Conservation (phyloP, 2,888 invertebrate species). For the Drosophila atripex region DNA sequence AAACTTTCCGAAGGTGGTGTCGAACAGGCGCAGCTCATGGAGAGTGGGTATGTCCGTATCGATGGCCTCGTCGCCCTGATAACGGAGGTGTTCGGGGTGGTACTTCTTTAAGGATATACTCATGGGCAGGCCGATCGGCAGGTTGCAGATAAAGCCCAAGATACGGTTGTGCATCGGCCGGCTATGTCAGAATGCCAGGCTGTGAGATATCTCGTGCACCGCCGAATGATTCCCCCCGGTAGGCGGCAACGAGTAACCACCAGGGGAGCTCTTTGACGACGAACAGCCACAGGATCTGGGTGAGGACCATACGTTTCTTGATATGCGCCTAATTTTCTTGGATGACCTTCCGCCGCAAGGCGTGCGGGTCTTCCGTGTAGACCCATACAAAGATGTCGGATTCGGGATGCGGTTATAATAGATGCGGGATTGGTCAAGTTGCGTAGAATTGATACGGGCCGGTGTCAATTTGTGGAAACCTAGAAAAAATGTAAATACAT, state of each 20-base stretch:
- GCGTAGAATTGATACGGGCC: slow-evolving; percentile 3
- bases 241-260: slow-evolving; percentile 91
- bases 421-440: background rate
- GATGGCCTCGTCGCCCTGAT: slow-evolving; percentile 96
- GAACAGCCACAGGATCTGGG: slow-evolving; percentile 91
- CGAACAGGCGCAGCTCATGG: slow-evolving; percentile 96
- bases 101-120: slow-evolving; percentile 92
- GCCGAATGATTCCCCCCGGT: slow-evolving; percentile 94
- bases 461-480: slow-evolving; percentile 11
- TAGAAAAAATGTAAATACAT: no score
- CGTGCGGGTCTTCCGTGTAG: slow-evolving; percentile 98
- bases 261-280: slow-evolving; percentile 93
- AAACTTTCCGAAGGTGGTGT: slow-evolving; percentile 95
- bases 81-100: slow-evolving; percentile 86
- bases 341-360: slow-evolving; percentile 95
- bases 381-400: slow-evolving; percentile 96
- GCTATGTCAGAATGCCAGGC: slow-evolving; percentile 97
- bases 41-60: slow-evolving; percentile 98
- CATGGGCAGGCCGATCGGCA: slow-evolving; percentile 97
- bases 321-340: slow-evolving; percentile 98
- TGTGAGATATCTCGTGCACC: slow-evolving; percentile 98
- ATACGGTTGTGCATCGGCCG: slow-evolving; percentile 93
- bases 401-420: background rate
- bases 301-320: slow-evolving; percentile 94
- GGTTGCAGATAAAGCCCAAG: slow-evolving; percentile 97